Base-by-base conservation (phyloP, 2,797 vertebrate species). In the Capromys pilorides region DNA sequence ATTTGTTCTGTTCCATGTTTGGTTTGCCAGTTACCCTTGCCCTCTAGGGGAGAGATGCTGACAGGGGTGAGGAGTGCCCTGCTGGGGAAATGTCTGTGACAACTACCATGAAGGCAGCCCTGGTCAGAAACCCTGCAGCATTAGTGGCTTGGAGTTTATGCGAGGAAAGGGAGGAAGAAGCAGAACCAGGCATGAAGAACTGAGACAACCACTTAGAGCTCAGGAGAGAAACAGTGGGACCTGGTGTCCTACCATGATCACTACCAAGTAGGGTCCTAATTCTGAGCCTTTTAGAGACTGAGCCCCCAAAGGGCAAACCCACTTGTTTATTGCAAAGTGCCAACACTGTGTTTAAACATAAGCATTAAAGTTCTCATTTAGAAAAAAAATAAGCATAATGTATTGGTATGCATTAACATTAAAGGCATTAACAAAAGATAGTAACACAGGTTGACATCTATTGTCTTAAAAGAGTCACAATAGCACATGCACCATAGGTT, bases 201-300 rank as follows among this genome's bases (percentile, higher is more conserved):
- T 12, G 61, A 54, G 19, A 51, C 12, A 4, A 19, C 78, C 62
- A 1, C 0, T 24, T 16, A 2, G 73, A 79, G 13, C 71, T 33
- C 45, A 45, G 31, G 16, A 31, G 33, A 49, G 54, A 92, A 12
- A 9, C 3, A 28, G 54, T 62, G 10, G 33, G 54, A 62, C 13
- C 6, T 18, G 14, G 24, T 1, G 0, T 24, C 14, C 8, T 26
- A 1, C 36, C 2, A 0, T 0, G 31, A 36, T 51, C 51, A 24
- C n/a, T 36, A 79, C 9, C 39, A 36, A 41, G 36, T 11, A 69
- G 45, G 45, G 45, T 45, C 45, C n/a, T 22, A n/a, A 69, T 10
- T 6, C 6, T 45, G 33, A 69, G 18, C 33, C 66, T 69, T 19
- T 69, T 18, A 69, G 16, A 16, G 18, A 69, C 16, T 19, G 33